phyloP scores from a whole-genome alignment of 2,888 invertebrate genomes.

The Elysia crispata region DNA sequence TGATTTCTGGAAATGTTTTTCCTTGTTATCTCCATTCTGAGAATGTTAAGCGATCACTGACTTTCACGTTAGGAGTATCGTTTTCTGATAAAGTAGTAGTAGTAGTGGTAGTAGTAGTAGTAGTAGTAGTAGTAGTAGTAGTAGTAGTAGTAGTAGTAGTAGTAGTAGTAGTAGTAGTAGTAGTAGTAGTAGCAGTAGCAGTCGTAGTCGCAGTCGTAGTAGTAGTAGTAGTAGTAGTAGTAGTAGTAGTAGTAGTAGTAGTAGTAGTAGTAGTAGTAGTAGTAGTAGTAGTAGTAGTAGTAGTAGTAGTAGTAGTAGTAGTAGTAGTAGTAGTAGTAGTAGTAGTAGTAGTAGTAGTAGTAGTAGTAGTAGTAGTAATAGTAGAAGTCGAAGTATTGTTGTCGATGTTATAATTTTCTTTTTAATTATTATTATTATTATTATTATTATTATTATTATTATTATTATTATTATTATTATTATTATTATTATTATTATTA shows the following conservation, averaged over 20 bases:
- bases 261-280: conserved; percentile 9
- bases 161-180: background rate
- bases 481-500: background rate
- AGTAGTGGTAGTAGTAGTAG: too few relatives aligned
- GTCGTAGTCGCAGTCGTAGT: too few relatives aligned
- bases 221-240: conserved; percentile 9
- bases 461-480: background rate
- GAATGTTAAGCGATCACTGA: too few relatives aligned
- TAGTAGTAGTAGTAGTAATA: too few relatives aligned
- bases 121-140: background rate
- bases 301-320: background rate
- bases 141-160: background rate
- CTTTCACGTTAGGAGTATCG: too few relatives aligned
- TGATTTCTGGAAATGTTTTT: too few relatives aligned
- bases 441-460: background rate
- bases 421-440: too few relatives aligned
- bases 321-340: background rate
- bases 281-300: conserved; percentile 9
- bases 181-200: background rate
- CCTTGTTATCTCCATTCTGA: too few relatives aligned
- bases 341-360: too few relatives aligned
- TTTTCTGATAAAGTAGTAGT: too few relatives aligned
- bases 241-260: conserved; percentile 9
- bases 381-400: too few relatives aligned
- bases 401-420: too few relatives aligned